Evolutionary conservation across 1,140 invertebrate genomes (phyloP), one percentile per base, ranked within the genome.

Genomic region (Druon quercuslanigerum): DNA sequence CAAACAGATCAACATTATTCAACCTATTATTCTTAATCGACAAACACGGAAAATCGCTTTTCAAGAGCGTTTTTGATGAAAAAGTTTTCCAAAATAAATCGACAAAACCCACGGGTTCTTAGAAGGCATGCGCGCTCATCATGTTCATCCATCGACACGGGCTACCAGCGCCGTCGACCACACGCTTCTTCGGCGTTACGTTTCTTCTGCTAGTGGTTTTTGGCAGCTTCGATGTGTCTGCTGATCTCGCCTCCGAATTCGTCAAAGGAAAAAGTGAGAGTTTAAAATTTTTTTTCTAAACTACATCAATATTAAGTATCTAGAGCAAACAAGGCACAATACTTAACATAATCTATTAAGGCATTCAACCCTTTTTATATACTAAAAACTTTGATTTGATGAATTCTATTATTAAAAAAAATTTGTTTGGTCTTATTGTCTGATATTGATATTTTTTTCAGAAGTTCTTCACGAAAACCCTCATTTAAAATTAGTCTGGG

Each of bases 261-360:
- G 92, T 92, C 86, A 92, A 92, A 87, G 92, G 92, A 80, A 92
- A 92, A 91, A 92, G 92, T 92, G 85, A 92, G 92, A 90, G 71
- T 77, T 11, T 76, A 51, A 60, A 75, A 70, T 51, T 56, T 51
- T 78, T 78, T 73, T 79, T 79, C 72, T 72, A 77, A 60, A 70
- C 72, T 77, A 77, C 73, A 17, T 33, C 25, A 51, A 50, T 13
- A 72, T 51, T 50, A 16, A 50, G 13, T 13, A 72, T 20, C 2
- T 3, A 40, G 2, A 72, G 46, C 33, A 72, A 16, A 17, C 9
- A 46, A 46, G 40, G 40, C 1, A 46, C 9, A 46, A 46, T 46
- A 0, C 40, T 46, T 46, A 46, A 46, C 40, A 11, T 46, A 46
- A 46, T 33, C 25, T 3, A 4, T 33, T 33, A 33, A 2, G 25